phyloP scores from a whole-genome alignment of 1,140 invertebrate genomes.

The Pseudomyrmex flavicornis region DNA sequence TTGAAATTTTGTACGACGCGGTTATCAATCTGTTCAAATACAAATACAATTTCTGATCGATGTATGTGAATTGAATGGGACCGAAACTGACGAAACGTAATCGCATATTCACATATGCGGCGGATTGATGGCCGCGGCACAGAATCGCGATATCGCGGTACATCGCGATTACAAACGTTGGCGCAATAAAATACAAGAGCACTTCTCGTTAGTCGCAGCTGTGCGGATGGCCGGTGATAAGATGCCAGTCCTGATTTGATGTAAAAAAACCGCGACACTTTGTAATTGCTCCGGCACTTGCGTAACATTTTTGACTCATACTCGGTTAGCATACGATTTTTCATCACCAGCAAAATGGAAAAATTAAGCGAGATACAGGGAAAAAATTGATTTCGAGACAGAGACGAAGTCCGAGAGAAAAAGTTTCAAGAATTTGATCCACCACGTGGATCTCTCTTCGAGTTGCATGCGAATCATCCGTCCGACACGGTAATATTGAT shows the following conservation, averaged over 20 bases:
- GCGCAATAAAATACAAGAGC: constrained; percentile 29
- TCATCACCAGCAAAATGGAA: not conserved
- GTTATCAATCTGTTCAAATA: constrained; percentile 12
- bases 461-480: not conserved
- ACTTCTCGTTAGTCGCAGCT: constrained; percentile 40
- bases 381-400: not conserved
- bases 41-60: not conserved
- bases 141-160: not conserved
- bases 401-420: not conserved
- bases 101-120: not conserved
- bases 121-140: constrained; percentile 11
- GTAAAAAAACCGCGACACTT: constrained; percentile 31
- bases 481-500: not conserved
- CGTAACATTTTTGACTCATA: constrained; percentile 3
- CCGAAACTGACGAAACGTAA: not conserved
- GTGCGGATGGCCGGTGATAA: not conserved
- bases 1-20: constrained; percentile 7
- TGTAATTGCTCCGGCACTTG: constrained; percentile 16
- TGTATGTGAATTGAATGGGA: not conserved
- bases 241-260: not conserved
- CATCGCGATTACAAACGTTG: not conserved
- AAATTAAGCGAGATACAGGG: not conserved
- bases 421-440: not conserved
- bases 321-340: not conserved
- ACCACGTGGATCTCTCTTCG: constrained; percentile 31